These are phyloP conservation scores for Pteropus rufus DNA, from an alignment of 2,797 vertebrate genomes.

Conservation along the genomic window DNA sequence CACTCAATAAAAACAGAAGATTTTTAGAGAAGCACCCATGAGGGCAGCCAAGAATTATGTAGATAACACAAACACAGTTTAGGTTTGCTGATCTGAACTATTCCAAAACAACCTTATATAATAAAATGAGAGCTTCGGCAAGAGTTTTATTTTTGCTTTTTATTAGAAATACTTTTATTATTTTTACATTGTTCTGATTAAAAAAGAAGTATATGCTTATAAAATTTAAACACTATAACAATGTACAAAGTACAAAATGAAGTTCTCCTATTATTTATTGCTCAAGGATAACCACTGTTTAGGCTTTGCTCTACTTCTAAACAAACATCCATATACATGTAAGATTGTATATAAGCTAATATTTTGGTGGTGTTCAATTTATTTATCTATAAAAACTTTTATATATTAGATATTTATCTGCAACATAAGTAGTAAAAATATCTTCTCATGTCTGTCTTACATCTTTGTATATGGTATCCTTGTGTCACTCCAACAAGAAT, in stretches of 20 bases:
- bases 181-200: conserved; percentile 11
- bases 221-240: conserved; percentile 39
- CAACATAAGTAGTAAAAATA: background rate
- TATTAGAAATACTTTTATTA: background rate
- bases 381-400: background rate
- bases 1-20: background rate
- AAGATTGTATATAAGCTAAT: background rate
- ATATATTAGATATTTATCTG: background rate
- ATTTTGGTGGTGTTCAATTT: background rate
- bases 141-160: background rate
- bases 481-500: background rate
- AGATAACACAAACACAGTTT: background rate
- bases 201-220: background rate
- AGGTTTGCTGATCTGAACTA: background rate
- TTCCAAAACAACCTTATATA: background rate
- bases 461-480: background rate
- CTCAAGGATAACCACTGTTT: background rate
- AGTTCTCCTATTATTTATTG: background rate
- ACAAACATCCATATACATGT: background rate
- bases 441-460: background rate
- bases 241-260: conserved; percentile 8
- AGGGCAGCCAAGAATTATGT: background rate
- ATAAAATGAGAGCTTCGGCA: background rate
- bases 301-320: background rate
- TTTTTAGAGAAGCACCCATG: background rate